These are phyloP conservation scores for Paramuricea clavata DNA, from an alignment of 92 coral and sea anemone species.

Conservation along the genomic window DNA sequence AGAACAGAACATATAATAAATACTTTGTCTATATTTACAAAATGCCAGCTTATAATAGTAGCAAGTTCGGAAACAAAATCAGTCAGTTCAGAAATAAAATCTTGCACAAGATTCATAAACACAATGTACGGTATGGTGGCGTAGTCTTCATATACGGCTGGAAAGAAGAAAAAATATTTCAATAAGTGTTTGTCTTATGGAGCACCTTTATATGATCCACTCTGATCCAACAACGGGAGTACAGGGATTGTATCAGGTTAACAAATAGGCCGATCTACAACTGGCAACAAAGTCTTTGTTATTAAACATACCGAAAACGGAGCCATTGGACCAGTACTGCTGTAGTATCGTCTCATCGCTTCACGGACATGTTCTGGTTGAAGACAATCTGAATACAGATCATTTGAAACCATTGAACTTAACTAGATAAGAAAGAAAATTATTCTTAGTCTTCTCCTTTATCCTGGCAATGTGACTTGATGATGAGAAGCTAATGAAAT, in stretches of 20 bases:
- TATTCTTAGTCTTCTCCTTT: neutral
- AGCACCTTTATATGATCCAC: neutral
- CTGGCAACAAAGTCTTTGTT: too few relatives aligned
- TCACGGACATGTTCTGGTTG: slow-evolving; percentile 97
- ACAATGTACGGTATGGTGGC: slow-evolving; percentile 21
- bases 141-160: slow-evolving; percentile 40
- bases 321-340: slow-evolving; percentile 93
- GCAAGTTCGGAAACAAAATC: neutral
- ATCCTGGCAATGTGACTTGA: neutral
- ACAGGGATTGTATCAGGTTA: neutral
- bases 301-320: slow-evolving; percentile 87
- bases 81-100: neutral
- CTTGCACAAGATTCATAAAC: neutral
- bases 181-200: neutral
- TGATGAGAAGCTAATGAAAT: neutral
- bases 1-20: too few relatives aligned
- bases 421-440: slow-evolving; percentile 15
- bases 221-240: neutral
- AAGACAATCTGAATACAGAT: slow-evolving; percentile 77
- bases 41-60: neutral
- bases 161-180: neutral
- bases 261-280: neutral
- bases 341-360: slow-evolving; percentile 88
- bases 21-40: neutral
- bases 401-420: slow-evolving; percentile 28